These are phyloP conservation scores for Danionella cerebrum DNA, from an alignment of 2,113 vertebrate species.

Conservation along the genomic window DNA sequence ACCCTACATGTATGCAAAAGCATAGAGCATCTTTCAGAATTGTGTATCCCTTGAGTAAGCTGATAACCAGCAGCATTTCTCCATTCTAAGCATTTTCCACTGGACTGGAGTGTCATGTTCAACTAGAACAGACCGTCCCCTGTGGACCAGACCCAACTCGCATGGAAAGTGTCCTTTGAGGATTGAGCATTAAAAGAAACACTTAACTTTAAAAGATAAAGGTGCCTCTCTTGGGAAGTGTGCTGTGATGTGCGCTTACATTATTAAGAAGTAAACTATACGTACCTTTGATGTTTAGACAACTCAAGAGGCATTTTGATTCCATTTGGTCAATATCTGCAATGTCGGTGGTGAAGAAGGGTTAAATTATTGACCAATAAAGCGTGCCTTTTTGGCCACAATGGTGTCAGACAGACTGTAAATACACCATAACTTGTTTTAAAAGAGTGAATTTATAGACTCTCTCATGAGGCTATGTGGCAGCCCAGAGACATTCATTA, in stretches of 20 bases:
- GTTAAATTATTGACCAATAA: conserved; percentile 25
- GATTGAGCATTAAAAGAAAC: conserved; percentile 8
- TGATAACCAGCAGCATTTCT: conserved; percentile 1
- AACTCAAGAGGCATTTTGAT: background rate
- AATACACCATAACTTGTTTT: conserved; percentile 54
- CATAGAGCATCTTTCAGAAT: background rate
- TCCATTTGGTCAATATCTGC: background rate
- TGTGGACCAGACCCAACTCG: conserved; percentile 5
- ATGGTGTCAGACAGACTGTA: conserved; percentile 34
- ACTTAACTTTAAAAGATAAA: conserved; percentile 6
- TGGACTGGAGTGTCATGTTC: conserved; percentile 13
- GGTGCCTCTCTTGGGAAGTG: conserved; percentile 3
- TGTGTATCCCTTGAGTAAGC: background rate
- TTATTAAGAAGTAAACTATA: conserved; percentile 6
- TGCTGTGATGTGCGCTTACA: background rate
- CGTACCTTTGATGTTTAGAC: background rate
- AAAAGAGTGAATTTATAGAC: conserved; percentile 60
- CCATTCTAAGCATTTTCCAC: conserved; percentile 11
- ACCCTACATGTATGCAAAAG: background rate
- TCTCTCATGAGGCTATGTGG: conserved; percentile 50
- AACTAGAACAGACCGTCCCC: conserved; percentile 13
- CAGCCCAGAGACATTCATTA: conserved; percentile 58
- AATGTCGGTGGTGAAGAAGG: background rate
- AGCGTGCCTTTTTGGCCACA: conserved; percentile 1
- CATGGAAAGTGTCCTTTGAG: conserved; percentile 10